Base-by-base conservation (phyloP, 2,797 vertebrate genomes). In the Ibycter americanus region DNA sequence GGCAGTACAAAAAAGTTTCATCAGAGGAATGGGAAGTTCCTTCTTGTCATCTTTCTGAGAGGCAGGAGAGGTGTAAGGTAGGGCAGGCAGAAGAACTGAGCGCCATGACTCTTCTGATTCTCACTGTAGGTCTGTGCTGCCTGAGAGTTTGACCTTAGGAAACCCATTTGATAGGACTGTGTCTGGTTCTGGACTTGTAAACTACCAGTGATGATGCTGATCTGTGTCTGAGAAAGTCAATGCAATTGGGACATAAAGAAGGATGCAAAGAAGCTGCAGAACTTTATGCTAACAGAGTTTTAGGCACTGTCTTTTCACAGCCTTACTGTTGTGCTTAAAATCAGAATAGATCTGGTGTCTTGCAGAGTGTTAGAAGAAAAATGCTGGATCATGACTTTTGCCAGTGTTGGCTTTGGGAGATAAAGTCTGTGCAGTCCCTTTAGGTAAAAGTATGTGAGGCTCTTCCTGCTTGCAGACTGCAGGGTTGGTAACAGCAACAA, bases 51-150 rank as follows among this genome's bases (percentile, higher is more conserved):
- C 42, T 62, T 55, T 36, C 23, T 18, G 11, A 59, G 63, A 26
- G 44, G 17, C 31, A 17, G 54, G 63, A 46, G 32, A 13, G 12
- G 23, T 80, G 8, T 15, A 22, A 44, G n/a, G 46, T 26, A 76
- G 63, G 23, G 25, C 40, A 72, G 54, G 29, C 13, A 38, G 31
- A 74, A 55, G n/a, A 66, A 9, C 20, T 1, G 15, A 49, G 23
- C 0, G 1, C 15, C 0, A 0, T 15, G 34, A 23, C 27, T 61
- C n/a, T 51, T 56, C 11, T 31, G 32, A 13, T 56, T 79, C 18
- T 32, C 11, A 31, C 23, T 18, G 6, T 8, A 66, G 34, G 2
- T 4, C 34, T 40, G 40, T 68, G 54, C 27, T 67, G 34, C 74
- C 23, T 1, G 1, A 22, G 52, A 18, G 13, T 66, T 40, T 70